Base-by-base conservation (phyloP, 1,140 invertebrate genomes). In the Teleopsis dalmanni region DNA sequence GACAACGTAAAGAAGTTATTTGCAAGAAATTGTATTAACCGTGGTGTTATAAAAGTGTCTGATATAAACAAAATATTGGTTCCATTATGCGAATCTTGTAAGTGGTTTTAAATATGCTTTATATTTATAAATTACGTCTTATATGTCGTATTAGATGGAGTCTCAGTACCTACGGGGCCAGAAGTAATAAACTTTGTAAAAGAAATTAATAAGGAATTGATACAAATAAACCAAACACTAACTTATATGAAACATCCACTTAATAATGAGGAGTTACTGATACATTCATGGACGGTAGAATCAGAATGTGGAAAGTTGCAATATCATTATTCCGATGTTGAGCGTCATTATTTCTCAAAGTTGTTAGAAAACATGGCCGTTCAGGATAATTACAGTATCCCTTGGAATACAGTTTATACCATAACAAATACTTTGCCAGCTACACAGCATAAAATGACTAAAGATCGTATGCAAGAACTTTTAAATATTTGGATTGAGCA, bases 271-370 rank as follows among this genome's bases (percentile, higher is more conserved):
- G 46, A 52, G 16, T 52, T 35, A 37, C 25, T 52, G 26, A 34
- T 52, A 11, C 48, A 43, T 37, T 45, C 26, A 7, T 11, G 42
- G 13, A 43, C 46, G 4, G 19, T 37, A 8, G 22, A 40, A 14
- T 43, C 46, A 13, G 13, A 23, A 8, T 45, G 33, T 9, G 41
- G 45, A 14, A 42, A 52, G 29, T 22, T 48, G 16, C 50, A 52
- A 42, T 31, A 27, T 3, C 45, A 52, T 19, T 48, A 47, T 18
- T 33, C 27, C 3, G 45, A 47, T 36, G 38, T 41, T 1, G 50
- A 52, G 29, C 50, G 46, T 11, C 29, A 47, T 19, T 52, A 48
- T 48, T 52, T 52, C 19, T 34, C 36, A n/a, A 52, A 52, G 43
- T 25, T 52, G 7, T 8, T 52, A 11, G 50, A 52, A 35, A 6